These are phyloP conservation scores for Coptodon bakossiorum DNA, from an alignment of 2,113 vertebrate species.

Conservation along the genomic window DNA sequence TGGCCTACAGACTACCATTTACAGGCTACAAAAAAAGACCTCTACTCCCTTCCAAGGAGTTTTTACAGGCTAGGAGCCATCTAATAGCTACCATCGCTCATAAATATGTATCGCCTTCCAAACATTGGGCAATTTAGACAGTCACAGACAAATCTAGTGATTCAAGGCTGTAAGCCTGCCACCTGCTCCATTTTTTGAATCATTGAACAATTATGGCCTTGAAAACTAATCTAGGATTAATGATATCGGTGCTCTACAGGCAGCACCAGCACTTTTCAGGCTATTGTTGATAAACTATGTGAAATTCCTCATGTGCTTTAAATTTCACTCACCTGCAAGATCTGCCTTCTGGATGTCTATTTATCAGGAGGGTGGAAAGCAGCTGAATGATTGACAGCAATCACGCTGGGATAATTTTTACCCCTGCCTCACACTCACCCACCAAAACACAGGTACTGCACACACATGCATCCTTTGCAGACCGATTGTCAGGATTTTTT, in stretches of 20 bases:
- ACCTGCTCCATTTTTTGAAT: neutral
- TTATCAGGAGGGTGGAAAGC: neutral
- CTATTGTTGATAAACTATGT: neutral
- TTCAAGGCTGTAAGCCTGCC: neutral
- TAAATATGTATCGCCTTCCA: neutral
- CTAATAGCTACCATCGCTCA: neutral
- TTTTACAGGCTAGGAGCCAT: neutral
- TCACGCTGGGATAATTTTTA: neutral
- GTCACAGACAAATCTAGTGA: neutral
- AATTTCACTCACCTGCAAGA: constrained; percentile 41
- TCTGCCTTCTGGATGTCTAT: constrained; percentile 13
- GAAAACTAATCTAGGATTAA: neutral
- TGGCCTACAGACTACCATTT: fast-evolving
- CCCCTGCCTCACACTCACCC: neutral
- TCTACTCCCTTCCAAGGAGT: neutral
- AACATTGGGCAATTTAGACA: neutral
- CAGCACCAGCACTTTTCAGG: neutral
- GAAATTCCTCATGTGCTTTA: neutral
- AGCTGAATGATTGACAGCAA: neutral
- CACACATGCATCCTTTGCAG: neutral
- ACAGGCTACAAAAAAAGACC: fast-evolving
- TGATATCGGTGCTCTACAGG: neutral
- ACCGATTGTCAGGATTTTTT: neutral
- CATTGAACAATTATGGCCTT: neutral
- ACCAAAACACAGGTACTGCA: neutral